A percentile compares a stretch with the other conserved stretches of the same genome.
These are phyloP conservation scores for Nomada ferruginata DNA, from an alignment of 2,888 invertebrate species.

Conservation along the genomic window DNA sequence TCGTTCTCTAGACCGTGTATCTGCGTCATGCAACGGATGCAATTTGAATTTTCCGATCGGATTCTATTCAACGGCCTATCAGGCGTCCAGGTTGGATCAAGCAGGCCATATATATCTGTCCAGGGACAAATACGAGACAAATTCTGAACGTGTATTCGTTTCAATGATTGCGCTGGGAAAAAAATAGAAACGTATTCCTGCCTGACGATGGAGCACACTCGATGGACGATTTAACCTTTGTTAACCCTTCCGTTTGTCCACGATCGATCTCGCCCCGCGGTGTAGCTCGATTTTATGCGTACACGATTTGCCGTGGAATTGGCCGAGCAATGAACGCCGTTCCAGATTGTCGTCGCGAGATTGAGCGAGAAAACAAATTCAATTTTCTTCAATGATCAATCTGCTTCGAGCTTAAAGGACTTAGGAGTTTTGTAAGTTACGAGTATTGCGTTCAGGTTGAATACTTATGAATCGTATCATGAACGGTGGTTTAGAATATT, in stretches of 20 bases:
- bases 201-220: not conserved
- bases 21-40: conserved; percentile 5
- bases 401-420: not conserved
- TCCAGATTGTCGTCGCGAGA: not conserved
- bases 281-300: conserved; percentile 2
- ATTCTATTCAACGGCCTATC: conserved; percentile 9
- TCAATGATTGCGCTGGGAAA: not conserved
- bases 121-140: conserved; percentile 22
- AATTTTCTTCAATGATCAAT: not conserved
- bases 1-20: conserved; percentile 11
- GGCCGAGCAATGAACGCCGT: not conserved
- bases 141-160: conserved; percentile 14
- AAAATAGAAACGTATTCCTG: conserved; percentile 1
- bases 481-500: no score
- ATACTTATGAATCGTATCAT: no score
- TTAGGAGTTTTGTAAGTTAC: not conserved
- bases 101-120: conserved; percentile 1
- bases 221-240: conserved; percentile 16
- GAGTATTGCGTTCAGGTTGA: no score
- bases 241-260: not conserved
- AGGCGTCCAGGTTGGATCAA: conserved; percentile 9
- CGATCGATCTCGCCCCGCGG: not conserved
- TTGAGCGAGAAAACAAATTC: not conserved
- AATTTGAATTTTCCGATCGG: conserved; percentile 47
- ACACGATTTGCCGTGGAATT: not conserved